Conservation (phyloP, 2,113 vertebrate species). For the Callipepla squamata region DNA sequence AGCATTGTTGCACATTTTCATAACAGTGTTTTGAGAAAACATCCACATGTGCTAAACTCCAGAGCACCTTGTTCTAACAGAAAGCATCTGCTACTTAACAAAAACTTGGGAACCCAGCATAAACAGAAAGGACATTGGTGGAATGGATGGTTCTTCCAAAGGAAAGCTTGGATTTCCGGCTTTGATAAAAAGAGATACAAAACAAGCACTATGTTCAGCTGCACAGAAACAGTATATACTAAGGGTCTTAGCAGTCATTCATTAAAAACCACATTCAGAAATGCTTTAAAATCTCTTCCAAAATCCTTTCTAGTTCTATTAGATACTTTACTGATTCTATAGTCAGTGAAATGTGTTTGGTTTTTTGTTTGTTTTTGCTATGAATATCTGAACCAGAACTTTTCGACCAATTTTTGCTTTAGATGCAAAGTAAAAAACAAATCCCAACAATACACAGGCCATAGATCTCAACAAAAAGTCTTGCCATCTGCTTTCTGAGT, state of each 20-base stretch:
- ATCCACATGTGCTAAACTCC: not conserved
- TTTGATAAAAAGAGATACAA: not conserved
- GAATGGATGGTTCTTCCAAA: not conserved
- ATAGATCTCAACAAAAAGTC: not conserved
- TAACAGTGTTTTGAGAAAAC: not conserved
- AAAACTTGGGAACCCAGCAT: not conserved
- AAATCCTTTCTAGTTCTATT: not conserved
- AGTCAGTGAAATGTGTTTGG: not conserved
- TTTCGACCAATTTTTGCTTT: not conserved
- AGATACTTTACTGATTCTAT: not conserved
- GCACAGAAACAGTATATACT: slow-evolving; percentile 31
- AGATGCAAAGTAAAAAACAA: not conserved
- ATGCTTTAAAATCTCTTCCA: not conserved
- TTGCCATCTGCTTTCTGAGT: not conserved
- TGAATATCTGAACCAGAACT: not conserved
- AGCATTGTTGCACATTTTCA: not conserved
- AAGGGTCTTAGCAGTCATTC: not conserved
- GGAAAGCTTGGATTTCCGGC: not conserved
- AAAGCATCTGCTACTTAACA: not conserved
- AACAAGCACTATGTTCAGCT: not conserved
- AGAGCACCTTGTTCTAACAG: not conserved
- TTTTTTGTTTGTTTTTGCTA: not conserved
- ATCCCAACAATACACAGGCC: not conserved
- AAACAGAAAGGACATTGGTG: not conserved
- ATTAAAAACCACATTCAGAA: not conserved